Evolutionary conservation across 2,888 invertebrate genomes (phyloP), one percentile per base, ranked within the genome.

Genomic region (Eilema sororculum): DNA sequence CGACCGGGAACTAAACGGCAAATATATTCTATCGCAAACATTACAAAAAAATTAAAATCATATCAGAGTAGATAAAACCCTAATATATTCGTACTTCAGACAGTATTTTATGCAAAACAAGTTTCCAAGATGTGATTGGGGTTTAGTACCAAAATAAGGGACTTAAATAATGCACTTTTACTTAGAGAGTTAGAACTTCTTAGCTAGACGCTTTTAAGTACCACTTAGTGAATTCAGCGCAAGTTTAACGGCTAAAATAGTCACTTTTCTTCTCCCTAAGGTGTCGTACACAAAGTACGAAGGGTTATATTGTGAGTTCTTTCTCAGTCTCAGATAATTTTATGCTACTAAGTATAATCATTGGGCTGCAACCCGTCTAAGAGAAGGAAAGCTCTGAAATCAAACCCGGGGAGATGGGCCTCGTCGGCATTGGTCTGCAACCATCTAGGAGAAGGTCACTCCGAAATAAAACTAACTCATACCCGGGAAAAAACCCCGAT

Each of bases 241-340:
- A 58, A 58, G 57, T 58, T 25, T 58, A 13, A 58, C 57, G 12
- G 13, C 57, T 58, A 13, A 58, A 58, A 58, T 58, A 58, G 25
- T 24, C 22, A 12, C 57, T 24, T 58, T 58, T 25, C 57, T 25
- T 58, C 12, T 58, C 57, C 25, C 57, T 25, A 25, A 58, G 57
- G 57, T 58, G 57, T 58, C 25, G 57, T 58, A n/a, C 12, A 24
- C 9, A 24, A 58, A 58, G 57, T 46, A 46, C 3, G 24, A 57
- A 57, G 57, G 9, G 13, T 12, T 24, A 24, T 57, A 24, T 12
- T 10, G 57, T 24, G 20, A 46, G 20, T 13, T 41, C 2, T 16
- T 41, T 16, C 5, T 4, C 28, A 28, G n/a, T 28, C 28, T 28
- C 28, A 28, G 28, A 5, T 28, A 28, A 28, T 28, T 28, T 28